Evolutionary conservation across 2,797 vertebrate genomes (phyloP), one percentile per base, ranked within the genome.

Genomic region (Lagodon rhomboides): DNA sequence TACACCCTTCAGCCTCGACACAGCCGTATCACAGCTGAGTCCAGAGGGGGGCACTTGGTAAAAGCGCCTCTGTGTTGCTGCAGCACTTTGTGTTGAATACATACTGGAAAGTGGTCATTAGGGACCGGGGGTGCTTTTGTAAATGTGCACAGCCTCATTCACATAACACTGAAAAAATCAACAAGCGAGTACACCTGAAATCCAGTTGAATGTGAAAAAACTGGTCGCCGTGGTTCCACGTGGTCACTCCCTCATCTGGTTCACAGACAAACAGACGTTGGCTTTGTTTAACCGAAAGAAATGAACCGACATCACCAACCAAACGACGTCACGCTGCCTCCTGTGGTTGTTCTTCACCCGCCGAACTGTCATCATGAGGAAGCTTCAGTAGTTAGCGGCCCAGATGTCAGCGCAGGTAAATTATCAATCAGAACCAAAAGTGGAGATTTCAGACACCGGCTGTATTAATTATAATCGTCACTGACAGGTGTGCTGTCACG

Each of bases 391-490:
- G 16, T 79, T 62, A 68, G 49, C 43, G 15, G 43, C 16, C 20
- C 64, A 73, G 58, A 63, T 77, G 68, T 71, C 20, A 2, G 15
- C 25, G 15, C 25, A 38, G 47, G 54, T 66, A 38, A 47, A 51
- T 65, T 58, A 20, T 71, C 34, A 67, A 18, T 6, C 20, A 22
- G n/a, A n/a, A n/a, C n/a, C n/a, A 43, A 25, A 12, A 25, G 16
- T 22, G 18, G 46, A 53, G 46, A 43, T 23, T 44, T 44, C 20
- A 30, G 22, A 58, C 55, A 47, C 20, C 47, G 12, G 13, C 25
- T 47, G 12, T 62, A 18, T 43, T 55, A 41, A 77, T 64, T 68
- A 47, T 61, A 13, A 38, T 27, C 0, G 4, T 65, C 53, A 20
- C 59, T 65, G 20, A 43, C 60, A 44, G 51, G 22, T 49, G 18